These are phyloP conservation scores for Danio jaintianensis DNA, from an alignment of 2,797 vertebrate species.

Conservation along the genomic window DNA sequence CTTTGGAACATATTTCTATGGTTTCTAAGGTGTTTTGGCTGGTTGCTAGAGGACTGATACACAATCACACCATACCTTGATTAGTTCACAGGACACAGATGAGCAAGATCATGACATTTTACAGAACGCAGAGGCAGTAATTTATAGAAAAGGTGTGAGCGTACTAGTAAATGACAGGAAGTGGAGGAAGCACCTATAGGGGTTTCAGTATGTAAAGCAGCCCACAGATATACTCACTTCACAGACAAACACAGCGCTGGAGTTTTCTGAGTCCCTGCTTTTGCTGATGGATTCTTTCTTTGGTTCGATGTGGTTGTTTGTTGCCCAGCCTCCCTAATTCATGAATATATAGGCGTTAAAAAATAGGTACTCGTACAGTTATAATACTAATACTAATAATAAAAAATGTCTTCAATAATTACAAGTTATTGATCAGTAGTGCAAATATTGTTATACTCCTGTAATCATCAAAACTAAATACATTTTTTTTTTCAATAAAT, in stretches of 20 bases:
- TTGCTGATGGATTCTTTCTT: constrained; percentile 74
- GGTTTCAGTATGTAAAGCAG: constrained; percentile 29
- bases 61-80: neutral
- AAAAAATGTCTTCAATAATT: too few relatives aligned
- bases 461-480: too few relatives aligned
- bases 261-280: constrained; percentile 68
- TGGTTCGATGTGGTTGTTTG: constrained; percentile 74
- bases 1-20: too few relatives aligned
- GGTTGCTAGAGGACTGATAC: neutral
- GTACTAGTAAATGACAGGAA: constrained; percentile 58
- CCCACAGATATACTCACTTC: constrained; percentile 82
- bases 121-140: constrained; percentile 44
- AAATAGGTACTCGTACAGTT: neutral
- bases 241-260: constrained; percentile 77
- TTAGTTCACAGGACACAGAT: neutral
- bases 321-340: constrained; percentile 80
- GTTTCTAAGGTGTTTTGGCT: too few relatives aligned
- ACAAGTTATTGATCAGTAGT: too few relatives aligned
- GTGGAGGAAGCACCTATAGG: constrained; percentile 45
- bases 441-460: too few relatives aligned
- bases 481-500: too few relatives aligned
- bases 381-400: too few relatives aligned
- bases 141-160: constrained; percentile 29
- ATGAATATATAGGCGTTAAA: constrained; percentile 57
- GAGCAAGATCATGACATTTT: neutral